Conservation (phyloP, 2,797 vertebrate genomes). For the Labeo calbasu region DNA sequence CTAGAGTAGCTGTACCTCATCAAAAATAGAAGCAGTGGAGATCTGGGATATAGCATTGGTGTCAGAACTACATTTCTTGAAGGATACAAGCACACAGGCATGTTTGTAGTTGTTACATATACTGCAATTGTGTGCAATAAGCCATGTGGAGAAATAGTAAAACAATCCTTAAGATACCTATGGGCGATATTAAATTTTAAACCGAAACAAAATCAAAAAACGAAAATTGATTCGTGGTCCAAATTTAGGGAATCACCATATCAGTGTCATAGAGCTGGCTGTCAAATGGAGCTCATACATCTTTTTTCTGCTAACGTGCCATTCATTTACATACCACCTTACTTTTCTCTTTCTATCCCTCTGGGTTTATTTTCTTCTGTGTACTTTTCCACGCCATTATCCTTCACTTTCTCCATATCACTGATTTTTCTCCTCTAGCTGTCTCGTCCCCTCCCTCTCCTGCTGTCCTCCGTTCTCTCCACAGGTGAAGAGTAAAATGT, state of each 20-base stretch:
- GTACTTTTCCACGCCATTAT: conserved; percentile 23
- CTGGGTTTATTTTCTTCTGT: conserved; percentile 6
- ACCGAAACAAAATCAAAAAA: not conserved
- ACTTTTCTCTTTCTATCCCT: conserved; percentile 28
- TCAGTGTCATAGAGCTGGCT: conserved; percentile 31
- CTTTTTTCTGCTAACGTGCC: conserved; percentile 24
- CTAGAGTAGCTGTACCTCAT: not conserved
- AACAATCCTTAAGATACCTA: not conserved
- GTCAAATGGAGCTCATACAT: conserved; percentile 42
- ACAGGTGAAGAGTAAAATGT: conserved; percentile 49
- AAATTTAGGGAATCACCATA: not conserved
- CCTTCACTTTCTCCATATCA: conserved; percentile 20
- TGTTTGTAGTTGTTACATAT: not conserved
- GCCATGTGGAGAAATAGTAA: not conserved
- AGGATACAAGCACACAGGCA: not conserved
- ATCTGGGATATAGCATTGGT: not conserved
- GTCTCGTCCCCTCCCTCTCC: conserved; percentile 18
- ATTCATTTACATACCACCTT: conserved; percentile 26
- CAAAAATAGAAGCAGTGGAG: conserved; percentile 3
- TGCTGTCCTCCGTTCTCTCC: conserved; percentile 18
- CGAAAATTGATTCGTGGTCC: not conserved
- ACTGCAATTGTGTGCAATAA: not conserved
- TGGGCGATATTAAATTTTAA: not conserved
- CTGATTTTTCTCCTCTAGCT: conserved; percentile 37
- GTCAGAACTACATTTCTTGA: not conserved